Base-by-base conservation (phyloP, 2,888 invertebrate species). In the Empis stercorea region DNA sequence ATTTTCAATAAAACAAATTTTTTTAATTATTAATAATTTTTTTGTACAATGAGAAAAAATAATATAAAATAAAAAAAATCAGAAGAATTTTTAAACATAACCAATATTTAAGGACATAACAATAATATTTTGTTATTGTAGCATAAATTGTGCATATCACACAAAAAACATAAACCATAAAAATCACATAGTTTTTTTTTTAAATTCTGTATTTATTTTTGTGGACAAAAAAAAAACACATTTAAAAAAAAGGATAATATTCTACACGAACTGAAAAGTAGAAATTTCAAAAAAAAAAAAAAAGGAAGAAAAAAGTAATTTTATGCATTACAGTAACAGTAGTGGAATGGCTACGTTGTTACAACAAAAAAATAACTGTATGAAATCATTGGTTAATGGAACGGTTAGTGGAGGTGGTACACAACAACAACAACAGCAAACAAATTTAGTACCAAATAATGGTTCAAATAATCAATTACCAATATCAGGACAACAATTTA, bases 311-410 rank as follows among this genome's bases (percentile, higher is more conserved):
- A 43, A 32, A 27, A 17, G 37, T 36, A 32, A 47, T 46, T 56
- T 52, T 57, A 60, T 61, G 60, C 59, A 59, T 57, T 60, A 59
- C 55, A 59, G 59, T 59, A 61, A 59, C 55, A 60, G 57, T 53
- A 57, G 56, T 61, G 61, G 60, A 55, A 86, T 86, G 86, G 84
- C 85, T 74, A 84, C 86, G 67, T 79, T 83, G 73, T 76, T 86
- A 68, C 86, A 86, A 68, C 86, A 86, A 69, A 83, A 85, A 70
- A 86, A 40, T 40, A 40, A 85, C 76, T 83, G 84, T 71, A 79
- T 86, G 68, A 83, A 84, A 73, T 76, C 79, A 63, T 73, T 84
- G 58, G 75, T 79, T 56, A 83, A 83, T 71, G 80, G 81, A 62
- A 50, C 49, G 46, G 53, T 50, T 47, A 52, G 44, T 46, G 51